Percentiles rank a stretch among this genome's conserved stretches.
Evolutionary conservation across 2,113 vertebrate genomes (phyloP).

Genomic region (Aepyceros melampus): DNA sequence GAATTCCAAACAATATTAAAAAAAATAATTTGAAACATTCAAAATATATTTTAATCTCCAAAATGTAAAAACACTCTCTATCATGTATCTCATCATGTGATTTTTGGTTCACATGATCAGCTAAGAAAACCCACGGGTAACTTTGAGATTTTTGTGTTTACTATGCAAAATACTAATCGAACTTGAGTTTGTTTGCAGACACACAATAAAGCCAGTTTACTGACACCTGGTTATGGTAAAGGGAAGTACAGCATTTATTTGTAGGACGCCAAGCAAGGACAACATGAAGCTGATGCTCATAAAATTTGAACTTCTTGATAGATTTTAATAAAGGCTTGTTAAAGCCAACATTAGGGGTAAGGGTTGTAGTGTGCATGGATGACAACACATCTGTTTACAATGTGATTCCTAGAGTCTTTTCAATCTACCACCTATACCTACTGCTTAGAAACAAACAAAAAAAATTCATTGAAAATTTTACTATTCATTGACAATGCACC

Average conservation of each 20-base stretch:
- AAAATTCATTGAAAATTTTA: neutral
- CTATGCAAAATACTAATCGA: neutral
- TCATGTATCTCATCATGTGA: neutral
- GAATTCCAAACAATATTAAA: neutral
- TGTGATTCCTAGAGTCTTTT: neutral
- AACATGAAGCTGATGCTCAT: neutral
- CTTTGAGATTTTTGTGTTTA: neutral
- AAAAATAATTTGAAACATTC: neutral
- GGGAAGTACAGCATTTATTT: neutral
- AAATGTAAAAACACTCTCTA: neutral
- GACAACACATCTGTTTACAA: neutral
- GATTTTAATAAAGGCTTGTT: neutral
- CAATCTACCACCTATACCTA: fast-evolving
- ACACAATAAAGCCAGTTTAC: neutral
- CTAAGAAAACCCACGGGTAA: neutral
- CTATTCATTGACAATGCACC: neutral
- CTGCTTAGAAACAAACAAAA: neutral
- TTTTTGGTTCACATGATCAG: neutral
- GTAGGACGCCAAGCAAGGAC: neutral
- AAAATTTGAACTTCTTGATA: neutral
- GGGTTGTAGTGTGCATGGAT: neutral
- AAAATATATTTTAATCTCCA: neutral
- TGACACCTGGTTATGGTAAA: neutral
- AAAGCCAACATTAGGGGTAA: neutral
- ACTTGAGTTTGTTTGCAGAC: neutral